Evolutionary conservation across 2,113 vertebrate species (phyloP).

Genomic region (Platycercus adscitus): DNA sequence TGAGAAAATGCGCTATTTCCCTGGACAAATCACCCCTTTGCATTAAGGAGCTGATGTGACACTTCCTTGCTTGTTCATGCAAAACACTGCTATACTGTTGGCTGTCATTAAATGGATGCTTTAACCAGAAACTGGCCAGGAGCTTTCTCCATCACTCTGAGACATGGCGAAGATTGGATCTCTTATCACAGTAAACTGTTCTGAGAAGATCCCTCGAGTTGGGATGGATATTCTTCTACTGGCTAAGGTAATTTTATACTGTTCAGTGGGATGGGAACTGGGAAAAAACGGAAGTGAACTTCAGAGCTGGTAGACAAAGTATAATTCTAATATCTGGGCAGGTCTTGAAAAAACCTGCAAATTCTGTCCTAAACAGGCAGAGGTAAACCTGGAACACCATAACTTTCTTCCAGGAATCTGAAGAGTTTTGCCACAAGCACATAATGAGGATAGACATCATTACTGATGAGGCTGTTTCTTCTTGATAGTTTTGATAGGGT

Average conservation of each 20-base stretch:
- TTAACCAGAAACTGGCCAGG: not conserved
- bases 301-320: not conserved
- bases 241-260: not conserved
- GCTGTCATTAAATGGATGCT: not conserved
- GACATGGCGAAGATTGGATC: not conserved
- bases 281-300: not conserved
- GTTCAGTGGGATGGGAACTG: not conserved
- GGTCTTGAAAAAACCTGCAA: not conserved
- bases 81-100: not conserved
- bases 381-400: not conserved
- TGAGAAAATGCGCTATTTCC: not conserved
- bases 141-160: not conserved
- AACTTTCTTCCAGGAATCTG: not conserved
- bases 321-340: not conserved
- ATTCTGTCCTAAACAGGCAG: not conserved
- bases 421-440: fast-evolving
- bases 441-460: not conserved
- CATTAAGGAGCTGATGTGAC: constrained; percentile 25
- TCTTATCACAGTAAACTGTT: not conserved
- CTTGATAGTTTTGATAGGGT: not conserved
- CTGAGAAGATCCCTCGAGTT: not conserved
- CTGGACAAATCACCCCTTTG: constrained; percentile 16
- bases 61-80: constrained; percentile 3
- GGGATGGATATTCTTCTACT: not conserved
- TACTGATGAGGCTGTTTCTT: not conserved